Evolutionary conservation across 2,888 invertebrate species (phyloP), one percentile per base, ranked within the genome.

Genomic region (Agonum fuliginosum): DNA sequence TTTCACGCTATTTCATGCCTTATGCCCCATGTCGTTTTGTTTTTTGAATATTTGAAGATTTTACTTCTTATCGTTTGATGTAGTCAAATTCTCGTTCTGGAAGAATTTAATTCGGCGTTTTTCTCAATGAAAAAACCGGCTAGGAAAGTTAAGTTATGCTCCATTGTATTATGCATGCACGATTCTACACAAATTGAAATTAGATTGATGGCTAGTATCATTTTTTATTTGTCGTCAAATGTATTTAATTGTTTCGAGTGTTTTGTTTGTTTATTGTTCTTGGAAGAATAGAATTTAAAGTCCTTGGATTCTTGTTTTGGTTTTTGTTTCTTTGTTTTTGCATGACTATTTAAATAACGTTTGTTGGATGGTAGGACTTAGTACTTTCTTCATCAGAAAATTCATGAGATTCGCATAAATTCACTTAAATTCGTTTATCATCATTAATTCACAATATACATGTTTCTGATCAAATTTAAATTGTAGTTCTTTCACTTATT

Each of bases 131-230:
- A 77, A 76, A 48, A 41, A 67, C 19, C 41, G 27, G 22, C 17
- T 19, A 20, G 20, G 20, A 20, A 4, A 30, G 27, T 62, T 62
- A 27, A 73, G 58, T 73, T 73, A 79, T 80, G 67, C 69, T 67
- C 79, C 78, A 79, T 76, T 78, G 75, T 77, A 82, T 82, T 82
- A 82, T 81, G 79, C 81, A 82, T 82, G 82, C 82, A 81, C 82
- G 82, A 79, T 81, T 79, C 79, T 79, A 79, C 81, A 78, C 78
- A 78, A 78, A 78, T 78, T 79, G 78, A 78, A 79, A 79, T 79
- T 78, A 78, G 78, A 78, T 78, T 75, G 51, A 78, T 74, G 78
- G 77, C 67, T 71, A 70, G 67, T 74, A 74, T 70, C 14, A 70
- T 76, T 78, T 48, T 74, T 74, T 54, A 34, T 43, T 41, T 34